These are phyloP conservation scores for Pemphigus obesinymphae DNA, from an alignment of 1,140 invertebrate genomes.

Conservation along the genomic window DNA sequence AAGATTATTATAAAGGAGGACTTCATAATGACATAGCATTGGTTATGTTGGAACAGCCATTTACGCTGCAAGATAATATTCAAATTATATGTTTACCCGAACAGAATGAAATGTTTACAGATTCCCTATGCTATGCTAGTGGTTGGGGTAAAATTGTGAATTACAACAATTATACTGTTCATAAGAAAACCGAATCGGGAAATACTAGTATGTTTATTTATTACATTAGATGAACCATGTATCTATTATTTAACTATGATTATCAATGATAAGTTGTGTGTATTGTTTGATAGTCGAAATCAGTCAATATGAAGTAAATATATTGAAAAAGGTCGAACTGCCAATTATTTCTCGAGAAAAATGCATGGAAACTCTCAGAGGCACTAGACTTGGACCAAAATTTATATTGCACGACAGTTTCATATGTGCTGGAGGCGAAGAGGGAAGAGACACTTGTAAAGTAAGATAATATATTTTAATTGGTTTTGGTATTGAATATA, in stretches of 20 bases:
- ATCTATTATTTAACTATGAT: neutral
- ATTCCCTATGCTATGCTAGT: conserved; percentile 58
- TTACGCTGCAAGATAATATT: conserved; percentile 62
- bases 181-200: neutral
- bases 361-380: conserved; percentile 58
- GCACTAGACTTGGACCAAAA: conserved; percentile 58
- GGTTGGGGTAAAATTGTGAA: conserved; percentile 65
- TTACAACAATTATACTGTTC: conserved; percentile 10
- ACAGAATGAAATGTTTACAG: conserved; percentile 44
- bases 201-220: no score
- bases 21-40: conserved; percentile 67
- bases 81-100: conserved; percentile 67
- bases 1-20: conserved; percentile 54
- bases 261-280: neutral
- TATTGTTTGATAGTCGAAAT: conserved; percentile 50
- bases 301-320: conserved; percentile 60
- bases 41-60: conserved; percentile 57
- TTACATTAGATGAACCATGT: no score
- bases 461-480: conserved; percentile 54
- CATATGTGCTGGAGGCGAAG: conserved; percentile 68
- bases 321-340: conserved; percentile 66
- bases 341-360: conserved; percentile 56
- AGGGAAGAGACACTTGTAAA: conserved; percentile 60
- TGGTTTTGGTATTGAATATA: no score
- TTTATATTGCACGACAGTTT: conserved; percentile 63